Evolutionary conservation across 2,113 vertebrate species (phyloP), one percentile per base, ranked within the genome.

Genomic region (Saimiri boliviensis): DNA sequence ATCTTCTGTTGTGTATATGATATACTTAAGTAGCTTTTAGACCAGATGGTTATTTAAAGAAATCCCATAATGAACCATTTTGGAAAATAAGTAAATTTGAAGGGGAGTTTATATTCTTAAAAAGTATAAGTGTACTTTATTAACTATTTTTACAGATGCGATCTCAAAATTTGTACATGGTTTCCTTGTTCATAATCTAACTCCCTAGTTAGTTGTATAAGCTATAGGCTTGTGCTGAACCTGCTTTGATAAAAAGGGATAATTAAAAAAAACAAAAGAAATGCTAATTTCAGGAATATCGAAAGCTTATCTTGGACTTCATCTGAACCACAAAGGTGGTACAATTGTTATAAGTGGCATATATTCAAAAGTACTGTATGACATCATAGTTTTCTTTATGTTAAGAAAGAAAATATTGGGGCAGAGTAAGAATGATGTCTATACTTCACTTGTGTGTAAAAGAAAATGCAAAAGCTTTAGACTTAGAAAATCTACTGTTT

Each of bases 1-100:
- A 88, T 58, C 45, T 89, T 37, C 70, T 91, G 8, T 23, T 58
- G 8, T 70, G 70, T 70, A 81, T 14, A 81, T 58, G 77, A 52
- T 71, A 45, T 8, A 70, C 14, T 82, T 89, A 83, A 25, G 7
- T 85, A 45, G 5, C 25, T 88, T 92, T 95, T 95, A 94, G 76
- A 84, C 11, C 90, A 79, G 58, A 42, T 73, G 21, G 42, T 88
- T 77, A 54, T 42, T 88, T 86, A 49, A 84, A 68, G 40, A 86
- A 79, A 73, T 52, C 30, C 12, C 25, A 14, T 87, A 23, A 30
- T 88, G 35, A 94, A 86, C 52, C 20, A 60, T 93, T 96, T 93
- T 87, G 27, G 87, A 93, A 90, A 92, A 87, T 87, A 95, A 92
- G 21, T 91, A 95, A 85, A 88, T 92, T 93, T 95, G 32, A 56